These are phyloP conservation scores for Orthonychiurus folsomi DNA, from an alignment of 2,888 invertebrate species.

Conservation along the genomic window DNA sequence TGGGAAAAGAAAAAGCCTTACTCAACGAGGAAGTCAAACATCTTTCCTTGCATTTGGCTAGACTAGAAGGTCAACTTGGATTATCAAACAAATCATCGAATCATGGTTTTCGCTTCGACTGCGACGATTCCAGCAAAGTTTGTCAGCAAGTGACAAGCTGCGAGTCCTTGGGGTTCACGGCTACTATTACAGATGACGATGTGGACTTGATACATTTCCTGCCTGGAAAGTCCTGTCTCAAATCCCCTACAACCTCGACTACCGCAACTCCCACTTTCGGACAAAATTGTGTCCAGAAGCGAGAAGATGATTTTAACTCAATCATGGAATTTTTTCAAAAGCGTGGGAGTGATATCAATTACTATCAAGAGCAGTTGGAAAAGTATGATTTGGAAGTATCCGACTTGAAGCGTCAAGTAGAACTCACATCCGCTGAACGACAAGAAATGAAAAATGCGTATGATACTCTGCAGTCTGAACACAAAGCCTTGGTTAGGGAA, in stretches of 20 bases:
- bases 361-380: conserved; percentile 19
- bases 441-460: conserved; percentile 20
- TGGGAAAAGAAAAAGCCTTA: conserved; percentile 21
- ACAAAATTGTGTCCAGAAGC: conserved; percentile 16
- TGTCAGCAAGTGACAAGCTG: not conserved
- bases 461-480: conserved; percentile 21
- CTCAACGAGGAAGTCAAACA: conserved; percentile 25
- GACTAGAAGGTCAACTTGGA: not conserved
- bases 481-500: conserved; percentile 21
- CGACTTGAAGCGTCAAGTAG: conserved; percentile 8
- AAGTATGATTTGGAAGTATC: conserved; percentile 17
- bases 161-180: not conserved
- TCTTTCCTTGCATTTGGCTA: conserved; percentile 20
- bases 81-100: not conserved
- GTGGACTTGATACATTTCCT: too few relatives aligned
- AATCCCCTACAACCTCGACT: not conserved
- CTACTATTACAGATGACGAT: not conserved
- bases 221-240: too few relatives aligned
- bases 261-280: not conserved
- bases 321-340: conserved; percentile 24
- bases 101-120: not conserved
- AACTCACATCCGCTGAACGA: conserved; percentile 12
- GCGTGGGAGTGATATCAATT: conserved; percentile 18
- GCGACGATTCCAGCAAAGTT: not conserved
- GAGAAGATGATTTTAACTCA: conserved; percentile 26